Percentiles rank a stretch among this genome's conserved stretches.
These are phyloP conservation scores for Brachypterus glaber DNA, from an alignment of 2,888 invertebrate species.

Conservation along the genomic window DNA sequence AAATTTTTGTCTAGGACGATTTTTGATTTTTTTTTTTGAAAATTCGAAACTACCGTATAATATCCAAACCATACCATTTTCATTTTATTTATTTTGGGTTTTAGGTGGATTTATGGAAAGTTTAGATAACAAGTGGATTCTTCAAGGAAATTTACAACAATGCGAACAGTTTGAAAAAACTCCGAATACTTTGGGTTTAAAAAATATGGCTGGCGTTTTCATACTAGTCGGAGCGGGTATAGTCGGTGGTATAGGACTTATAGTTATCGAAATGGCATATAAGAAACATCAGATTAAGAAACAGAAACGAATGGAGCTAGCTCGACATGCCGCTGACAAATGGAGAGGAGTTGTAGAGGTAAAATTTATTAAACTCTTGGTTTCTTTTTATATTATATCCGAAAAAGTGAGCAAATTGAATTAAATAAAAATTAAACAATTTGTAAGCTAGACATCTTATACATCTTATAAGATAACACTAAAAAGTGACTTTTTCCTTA, in stretches of 20 bases:
- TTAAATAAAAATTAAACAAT: too few relatives aligned
- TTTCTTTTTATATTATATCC: too few relatives aligned
- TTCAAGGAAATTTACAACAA: conserved; percentile 72
- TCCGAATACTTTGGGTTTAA: conserved; percentile 92
- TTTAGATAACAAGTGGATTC: conserved; percentile 92
- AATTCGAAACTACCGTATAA: too few relatives aligned
- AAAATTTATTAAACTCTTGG: conserved; percentile 31
- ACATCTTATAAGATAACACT: too few relatives aligned
- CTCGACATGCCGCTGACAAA: conserved; percentile 90
- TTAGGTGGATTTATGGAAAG: conserved; percentile 97
- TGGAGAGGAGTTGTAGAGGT: conserved; percentile 96
- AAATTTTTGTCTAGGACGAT: too few relatives aligned
- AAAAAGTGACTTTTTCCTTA: too few relatives aligned
- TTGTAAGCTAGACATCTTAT: too few relatives aligned
- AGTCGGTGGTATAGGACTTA: conserved; percentile 88
- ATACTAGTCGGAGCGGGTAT: conserved; percentile 96
- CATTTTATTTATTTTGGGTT: too few relatives aligned
- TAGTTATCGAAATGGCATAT: conserved; percentile 95
- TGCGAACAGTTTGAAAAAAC: conserved; percentile 90
- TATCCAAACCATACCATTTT: too few relatives aligned
- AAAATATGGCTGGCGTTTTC: conserved; percentile 99
- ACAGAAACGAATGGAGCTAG: conserved; percentile 90
- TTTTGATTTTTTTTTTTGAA: too few relatives aligned
- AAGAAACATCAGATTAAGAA: conserved; percentile 94
- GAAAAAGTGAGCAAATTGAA: too few relatives aligned